Evolutionary conservation across 2,113 vertebrate species (phyloP).

Genomic region (Gallinago media): DNA sequence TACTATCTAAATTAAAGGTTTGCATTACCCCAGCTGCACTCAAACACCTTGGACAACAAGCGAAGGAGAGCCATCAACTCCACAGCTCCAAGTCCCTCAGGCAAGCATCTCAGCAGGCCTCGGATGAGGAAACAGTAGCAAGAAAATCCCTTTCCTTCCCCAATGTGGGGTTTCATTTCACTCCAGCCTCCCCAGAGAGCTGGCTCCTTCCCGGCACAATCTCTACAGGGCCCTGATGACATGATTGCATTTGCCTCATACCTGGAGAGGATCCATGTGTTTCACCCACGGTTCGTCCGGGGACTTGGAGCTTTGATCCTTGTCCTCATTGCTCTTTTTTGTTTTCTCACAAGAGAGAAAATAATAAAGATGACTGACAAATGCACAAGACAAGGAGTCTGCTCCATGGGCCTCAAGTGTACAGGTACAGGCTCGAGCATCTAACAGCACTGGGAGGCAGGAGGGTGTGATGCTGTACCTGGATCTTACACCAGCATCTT

Average conservation of each 20-base stretch:
- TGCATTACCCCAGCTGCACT: neutral
- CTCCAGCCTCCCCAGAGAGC: neutral
- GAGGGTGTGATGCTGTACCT: accelerated
- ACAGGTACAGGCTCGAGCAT: neutral
- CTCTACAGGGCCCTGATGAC: neutral
- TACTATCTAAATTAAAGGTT: neutral
- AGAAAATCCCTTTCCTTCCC: neutral
- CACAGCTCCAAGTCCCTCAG: neutral
- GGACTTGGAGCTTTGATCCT: neutral
- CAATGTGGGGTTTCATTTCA: neutral
- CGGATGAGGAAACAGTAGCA: neutral
- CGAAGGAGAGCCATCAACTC: neutral
- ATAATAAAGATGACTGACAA: neutral
- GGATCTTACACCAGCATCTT: neutral
- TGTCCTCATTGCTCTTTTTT: neutral
- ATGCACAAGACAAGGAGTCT: neutral
- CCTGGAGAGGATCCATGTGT: constrained; percentile 14
- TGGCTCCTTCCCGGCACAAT: neutral
- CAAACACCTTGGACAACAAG: neutral
- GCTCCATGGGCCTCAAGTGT: neutral
- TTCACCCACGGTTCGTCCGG: neutral
- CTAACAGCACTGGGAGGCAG: neutral
- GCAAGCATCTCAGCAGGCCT: accelerated
- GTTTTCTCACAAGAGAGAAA: neutral
- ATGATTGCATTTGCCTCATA: neutral